These are phyloP conservation scores for Cyanoderma ruficeps DNA, from an alignment of 2,113 vertebrate genomes.

Conservation along the genomic window DNA sequence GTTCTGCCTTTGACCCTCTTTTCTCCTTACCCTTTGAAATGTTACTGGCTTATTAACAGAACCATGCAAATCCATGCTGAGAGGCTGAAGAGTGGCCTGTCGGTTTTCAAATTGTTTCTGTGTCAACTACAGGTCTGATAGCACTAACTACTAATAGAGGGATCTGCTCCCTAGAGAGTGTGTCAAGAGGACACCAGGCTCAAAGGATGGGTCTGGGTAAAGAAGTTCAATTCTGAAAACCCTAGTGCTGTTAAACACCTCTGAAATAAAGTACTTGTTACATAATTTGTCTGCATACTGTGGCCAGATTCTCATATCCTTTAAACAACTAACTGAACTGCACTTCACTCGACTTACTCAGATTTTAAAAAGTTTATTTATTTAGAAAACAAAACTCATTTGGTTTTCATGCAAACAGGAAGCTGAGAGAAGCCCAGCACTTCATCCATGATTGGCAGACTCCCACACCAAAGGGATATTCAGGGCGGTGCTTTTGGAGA, in stretches of 20 bases:
- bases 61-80: neutral
- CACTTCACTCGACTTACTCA: neutral
- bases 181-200: neutral
- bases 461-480: neutral
- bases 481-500: neutral
- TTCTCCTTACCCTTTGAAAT: neutral
- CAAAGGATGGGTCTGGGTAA: neutral
- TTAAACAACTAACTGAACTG: neutral
- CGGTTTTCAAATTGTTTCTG: neutral
- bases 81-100: neutral
- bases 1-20: neutral
- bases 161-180: neutral
- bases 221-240: neutral
- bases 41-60: neutral
- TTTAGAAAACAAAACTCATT: neutral
- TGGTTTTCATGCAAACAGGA: neutral
- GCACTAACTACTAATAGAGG: neutral
- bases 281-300: neutral
- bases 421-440: neutral
- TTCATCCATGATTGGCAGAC: neutral
- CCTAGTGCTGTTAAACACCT: neutral
- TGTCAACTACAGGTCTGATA: neutral
- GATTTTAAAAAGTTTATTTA: neutral
- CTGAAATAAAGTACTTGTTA: neutral
- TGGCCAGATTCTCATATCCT: neutral